These are phyloP conservation scores for Oxyruncus cristatus DNA, from an alignment of 2,113 vertebrate genomes.

Conservation along the genomic window DNA sequence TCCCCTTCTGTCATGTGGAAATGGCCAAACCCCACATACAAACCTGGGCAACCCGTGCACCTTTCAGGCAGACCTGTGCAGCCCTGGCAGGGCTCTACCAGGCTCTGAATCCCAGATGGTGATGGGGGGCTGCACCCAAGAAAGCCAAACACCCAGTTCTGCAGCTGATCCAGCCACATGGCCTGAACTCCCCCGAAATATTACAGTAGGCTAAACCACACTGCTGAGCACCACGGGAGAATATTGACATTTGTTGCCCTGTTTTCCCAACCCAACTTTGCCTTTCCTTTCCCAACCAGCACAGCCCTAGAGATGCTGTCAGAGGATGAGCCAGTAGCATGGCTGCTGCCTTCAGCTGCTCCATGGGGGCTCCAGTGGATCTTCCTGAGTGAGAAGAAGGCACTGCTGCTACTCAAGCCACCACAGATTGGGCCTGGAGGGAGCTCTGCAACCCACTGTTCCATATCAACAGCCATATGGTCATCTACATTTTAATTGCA, in stretches of 20 bases:
- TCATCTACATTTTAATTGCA: slow-evolving; percentile 61
- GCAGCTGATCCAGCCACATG: neutral
- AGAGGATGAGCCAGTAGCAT: neutral
- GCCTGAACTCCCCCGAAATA: neutral
- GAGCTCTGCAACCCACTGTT: slow-evolving; percentile 34
- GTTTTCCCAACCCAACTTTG: neutral
- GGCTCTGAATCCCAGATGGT: neutral
- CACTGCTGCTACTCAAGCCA: neutral
- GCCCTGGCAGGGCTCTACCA: neutral
- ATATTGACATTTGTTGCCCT: fast-evolving
- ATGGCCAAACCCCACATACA: neutral
- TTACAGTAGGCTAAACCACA: neutral
- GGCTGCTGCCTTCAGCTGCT: neutral
- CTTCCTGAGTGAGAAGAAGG: neutral
- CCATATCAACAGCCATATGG: slow-evolving; percentile 38
- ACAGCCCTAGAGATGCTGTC: neutral
- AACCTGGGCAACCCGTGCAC: neutral
- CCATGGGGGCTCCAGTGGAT: fast-evolving
- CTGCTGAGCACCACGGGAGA: fast-evolving
- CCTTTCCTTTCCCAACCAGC: neutral
- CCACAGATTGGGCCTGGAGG: neutral
- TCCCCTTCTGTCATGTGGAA: neutral
- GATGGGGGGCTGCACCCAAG: neutral
- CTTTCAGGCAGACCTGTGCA: fast-evolving
- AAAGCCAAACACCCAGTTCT: neutral